Percentiles rank a stretch among this genome's conserved stretches.
Conservation (phyloP, 2,113 vertebrate species). For the Petromus typicus region DNA sequence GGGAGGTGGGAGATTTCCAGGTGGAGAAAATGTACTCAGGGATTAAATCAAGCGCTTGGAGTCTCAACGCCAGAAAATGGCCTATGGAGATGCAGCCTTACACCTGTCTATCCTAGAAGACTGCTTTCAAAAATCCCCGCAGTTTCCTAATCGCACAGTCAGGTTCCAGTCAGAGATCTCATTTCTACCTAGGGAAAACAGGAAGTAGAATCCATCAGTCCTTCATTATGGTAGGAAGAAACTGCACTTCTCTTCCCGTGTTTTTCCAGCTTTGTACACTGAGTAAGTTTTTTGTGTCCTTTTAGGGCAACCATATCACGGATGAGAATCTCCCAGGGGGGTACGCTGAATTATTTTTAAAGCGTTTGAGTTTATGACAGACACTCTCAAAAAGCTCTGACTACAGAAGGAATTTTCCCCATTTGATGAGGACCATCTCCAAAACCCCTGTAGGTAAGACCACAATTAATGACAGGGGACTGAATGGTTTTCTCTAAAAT, state of each 20-base stretch:
- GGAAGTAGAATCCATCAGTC: not conserved
- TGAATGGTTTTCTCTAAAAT: not conserved
- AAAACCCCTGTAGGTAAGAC: not conserved
- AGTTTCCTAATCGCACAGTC: not conserved
- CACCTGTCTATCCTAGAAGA: not conserved
- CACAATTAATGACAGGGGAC: not conserved
- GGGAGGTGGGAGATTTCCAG: not conserved
- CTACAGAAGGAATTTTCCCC: not conserved
- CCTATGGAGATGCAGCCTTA: not conserved
- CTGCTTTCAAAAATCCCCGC: not conserved
- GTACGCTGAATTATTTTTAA: not conserved
- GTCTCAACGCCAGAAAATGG: not conserved
- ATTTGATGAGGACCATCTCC: not conserved
- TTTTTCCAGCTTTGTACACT: not conserved
- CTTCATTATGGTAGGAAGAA: not conserved
- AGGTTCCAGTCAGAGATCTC: not conserved
- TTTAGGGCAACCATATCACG: not conserved
- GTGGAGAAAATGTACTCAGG: not conserved
- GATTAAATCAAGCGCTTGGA: not conserved
- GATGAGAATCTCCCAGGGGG: not conserved
- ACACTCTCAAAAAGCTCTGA: slow-evolving; percentile 14
- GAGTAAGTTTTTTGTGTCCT: not conserved
- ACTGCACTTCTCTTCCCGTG: not conserved
- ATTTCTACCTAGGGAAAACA: not conserved
- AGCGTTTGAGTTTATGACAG: not conserved